Evolutionary conservation across 2,113 vertebrate species (phyloP).

Genomic region (Murina feae): DNA sequence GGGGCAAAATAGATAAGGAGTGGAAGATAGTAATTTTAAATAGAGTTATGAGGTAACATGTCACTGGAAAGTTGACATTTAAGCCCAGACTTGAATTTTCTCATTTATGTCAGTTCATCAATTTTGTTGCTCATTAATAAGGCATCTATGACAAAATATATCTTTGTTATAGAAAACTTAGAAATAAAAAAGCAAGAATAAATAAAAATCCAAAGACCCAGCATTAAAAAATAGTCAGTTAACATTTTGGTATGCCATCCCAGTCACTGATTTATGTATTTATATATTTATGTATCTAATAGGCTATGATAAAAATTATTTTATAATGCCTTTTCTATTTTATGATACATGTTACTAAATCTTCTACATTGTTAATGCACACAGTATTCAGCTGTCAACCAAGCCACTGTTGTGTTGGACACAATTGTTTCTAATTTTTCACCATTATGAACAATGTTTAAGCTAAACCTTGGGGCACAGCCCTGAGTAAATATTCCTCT

Average conservation of each 20-base stretch:
- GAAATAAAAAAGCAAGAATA: neutral
- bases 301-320: neutral
- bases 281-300: too few species aligned
- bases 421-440: neutral
- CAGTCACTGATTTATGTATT: constrained; percentile 15
- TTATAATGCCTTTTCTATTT: constrained; percentile 7
- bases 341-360: neutral
- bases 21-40: neutral
- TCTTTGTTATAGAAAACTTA: constrained; percentile 4
- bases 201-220: neutral
- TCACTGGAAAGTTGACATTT: neutral
- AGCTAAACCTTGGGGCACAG: neutral
- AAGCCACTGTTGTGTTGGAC: neutral
- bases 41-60: neutral
- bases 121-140: constrained; percentile 8
- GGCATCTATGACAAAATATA: neutral
- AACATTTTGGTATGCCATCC: neutral
- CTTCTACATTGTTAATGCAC: neutral
- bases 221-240: neutral
- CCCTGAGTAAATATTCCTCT: neutral
- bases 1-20: neutral
- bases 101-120: constrained; percentile 11
- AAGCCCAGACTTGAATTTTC: neutral
- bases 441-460: constrained; percentile 5
- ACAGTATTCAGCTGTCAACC: neutral